Base-by-base conservation (phyloP, 2,888 invertebrate species). In the Antheraea yamamai region DNA sequence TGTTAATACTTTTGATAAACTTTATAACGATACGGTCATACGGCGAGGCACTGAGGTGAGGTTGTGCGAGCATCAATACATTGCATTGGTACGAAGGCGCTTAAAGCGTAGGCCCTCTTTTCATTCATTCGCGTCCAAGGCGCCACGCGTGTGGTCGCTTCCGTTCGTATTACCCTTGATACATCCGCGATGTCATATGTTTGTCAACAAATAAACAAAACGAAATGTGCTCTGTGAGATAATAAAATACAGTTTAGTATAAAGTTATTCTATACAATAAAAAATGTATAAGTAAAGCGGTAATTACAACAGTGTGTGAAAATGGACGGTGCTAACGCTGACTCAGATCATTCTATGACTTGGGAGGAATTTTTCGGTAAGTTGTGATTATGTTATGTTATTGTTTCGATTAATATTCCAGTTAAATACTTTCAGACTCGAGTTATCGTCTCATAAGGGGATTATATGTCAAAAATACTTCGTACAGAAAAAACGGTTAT, bases 311-410 rank as follows among this genome's bases (percentile, higher is more conserved):
- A 85, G 89, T 90, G 87, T 80, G 83, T 81, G 88, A 94, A 92
- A 86, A 95, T 95, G 95, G 95, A 95, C 87, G 95, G 93, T 87
- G 90, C 93, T 82, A 95, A 92, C 84, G 95, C 94, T 85, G 96
- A 96, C 89, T 96, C 96, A 83, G 96, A 96, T 91, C 96, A 96
- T 85, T 96, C 96, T 88, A 95, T 96, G 95, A 96, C 96, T 88
- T 96, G 96, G 96, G 96, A 96, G 90, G 96, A 96, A 86, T 96
- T 96, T 95, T 96, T 96, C 86, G 96, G 96, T 96, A 85, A 92
- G 96, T 95, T 39, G 20, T n/a, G 39, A 79, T 77, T 66, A 20
- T 26, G 26, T 30, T 61, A 58, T n/a, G 47, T 47, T 12, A 12
- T 30, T 66, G 1, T 66, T 66, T 66, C 30, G 14, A 30, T 47